Evolutionary conservation across 2,797 vertebrate genomes (phyloP).

Genomic region (Champsocephalus gunnari): DNA sequence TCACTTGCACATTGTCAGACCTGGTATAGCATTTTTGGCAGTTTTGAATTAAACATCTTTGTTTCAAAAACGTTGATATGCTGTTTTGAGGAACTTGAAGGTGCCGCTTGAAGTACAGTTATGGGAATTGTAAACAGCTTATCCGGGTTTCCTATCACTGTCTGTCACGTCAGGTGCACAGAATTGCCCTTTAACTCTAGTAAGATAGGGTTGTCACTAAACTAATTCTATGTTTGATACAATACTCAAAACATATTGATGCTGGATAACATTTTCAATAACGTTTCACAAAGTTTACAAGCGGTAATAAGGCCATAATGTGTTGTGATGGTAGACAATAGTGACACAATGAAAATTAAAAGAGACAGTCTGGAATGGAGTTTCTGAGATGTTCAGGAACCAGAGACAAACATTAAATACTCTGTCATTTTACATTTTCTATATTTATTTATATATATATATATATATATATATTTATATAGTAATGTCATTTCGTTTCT

Average conservation of each 20-base stretch:
- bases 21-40: background rate
- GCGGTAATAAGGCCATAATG: no score
- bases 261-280: no score
- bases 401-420: background rate
- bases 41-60: background rate
- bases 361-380: background rate
- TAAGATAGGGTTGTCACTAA: background rate
- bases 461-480: background rate
- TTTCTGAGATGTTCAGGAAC: background rate
- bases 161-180: background rate
- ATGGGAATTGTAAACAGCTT: background rate
- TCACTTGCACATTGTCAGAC: background rate
- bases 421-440: background rate
- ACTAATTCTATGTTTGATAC: no score
- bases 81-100: background rate
- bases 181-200: background rate
- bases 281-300: no score
- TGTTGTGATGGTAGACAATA: background rate
- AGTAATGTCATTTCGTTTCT: background rate
- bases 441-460: no score
- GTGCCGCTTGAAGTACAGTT: background rate
- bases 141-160: background rate
- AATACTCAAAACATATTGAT: no score
- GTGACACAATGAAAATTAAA: background rate
- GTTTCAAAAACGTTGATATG: background rate